A percentile compares a stretch with the other conserved stretches of the same genome.
Evolutionary conservation across 2,797 vertebrate genomes (phyloP).

Genomic region (Sebastes reedi): DNA sequence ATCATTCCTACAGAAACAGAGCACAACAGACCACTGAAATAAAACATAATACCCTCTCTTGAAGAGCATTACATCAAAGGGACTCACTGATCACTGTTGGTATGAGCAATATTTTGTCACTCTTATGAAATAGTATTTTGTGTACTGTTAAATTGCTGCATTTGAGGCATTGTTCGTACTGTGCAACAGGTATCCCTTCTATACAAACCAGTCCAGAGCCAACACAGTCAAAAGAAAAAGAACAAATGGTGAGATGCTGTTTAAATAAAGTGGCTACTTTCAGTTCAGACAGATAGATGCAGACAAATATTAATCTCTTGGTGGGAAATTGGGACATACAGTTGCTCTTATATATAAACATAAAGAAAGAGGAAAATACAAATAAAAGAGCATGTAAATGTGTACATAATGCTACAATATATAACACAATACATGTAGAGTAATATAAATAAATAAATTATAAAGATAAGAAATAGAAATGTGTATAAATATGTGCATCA

Average conservation of each 20-base stretch:
- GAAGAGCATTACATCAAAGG: not conserved
- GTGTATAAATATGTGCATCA: too few relatives aligned
- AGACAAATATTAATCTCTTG: too few relatives aligned
- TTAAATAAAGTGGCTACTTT: not conserved
- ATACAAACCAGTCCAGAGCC: not conserved
- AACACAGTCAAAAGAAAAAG: not conserved
- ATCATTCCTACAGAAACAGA: not conserved
- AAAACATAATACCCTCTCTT: not conserved
- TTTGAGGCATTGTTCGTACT: not conserved
- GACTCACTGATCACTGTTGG: not conserved
- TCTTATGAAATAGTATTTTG: not conserved
- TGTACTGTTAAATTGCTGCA: not conserved
- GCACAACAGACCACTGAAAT: not conserved
- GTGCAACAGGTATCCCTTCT: conserved; percentile 30
- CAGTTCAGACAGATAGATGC: not conserved
- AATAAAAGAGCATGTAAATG: too few relatives aligned
- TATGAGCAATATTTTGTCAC: not conserved
- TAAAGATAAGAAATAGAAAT: too few relatives aligned
- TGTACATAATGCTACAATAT: too few relatives aligned
- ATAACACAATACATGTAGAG: too few relatives aligned
- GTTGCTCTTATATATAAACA: too few relatives aligned
- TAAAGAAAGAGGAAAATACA: too few relatives aligned
- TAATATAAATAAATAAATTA: too few relatives aligned
- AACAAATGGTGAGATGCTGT: not conserved
- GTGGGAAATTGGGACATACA: too few relatives aligned